phyloP scores from a whole-genome alignment of 2,888 invertebrate genomes.

The Autographa pulchrina region DNA sequence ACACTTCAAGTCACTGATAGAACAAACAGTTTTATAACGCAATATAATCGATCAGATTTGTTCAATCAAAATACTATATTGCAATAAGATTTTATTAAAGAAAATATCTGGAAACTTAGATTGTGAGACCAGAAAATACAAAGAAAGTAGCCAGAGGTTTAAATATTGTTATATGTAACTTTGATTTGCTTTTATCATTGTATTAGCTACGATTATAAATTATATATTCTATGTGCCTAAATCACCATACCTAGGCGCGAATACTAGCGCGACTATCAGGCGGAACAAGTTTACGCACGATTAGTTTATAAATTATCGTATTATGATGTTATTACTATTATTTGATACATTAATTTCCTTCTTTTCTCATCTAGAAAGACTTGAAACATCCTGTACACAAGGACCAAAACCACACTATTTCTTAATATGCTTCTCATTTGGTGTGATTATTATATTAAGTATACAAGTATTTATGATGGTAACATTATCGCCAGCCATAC shows the following conservation, averaged over 20 bases:
- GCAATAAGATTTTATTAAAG: too few species aligned
- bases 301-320: neutral
- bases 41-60: neutral
- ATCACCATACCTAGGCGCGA: neutral
- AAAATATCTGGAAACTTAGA: too few species aligned
- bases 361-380: neutral
- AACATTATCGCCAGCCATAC: too few species aligned
- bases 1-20: neutral
- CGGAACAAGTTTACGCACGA: neutral
- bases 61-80: neutral
- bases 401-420: neutral
- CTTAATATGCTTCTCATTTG: too few species aligned
- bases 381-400: neutral
- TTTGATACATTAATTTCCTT: too few species aligned
- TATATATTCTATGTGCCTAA: neutral
- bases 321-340: conserved; percentile 5
- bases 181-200: neutral
- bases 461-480: too few species aligned
- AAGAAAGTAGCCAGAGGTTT: too few species aligned
- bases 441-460: too few species aligned
- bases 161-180: neutral
- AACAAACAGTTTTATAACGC: neutral
- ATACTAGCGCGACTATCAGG: neutral
- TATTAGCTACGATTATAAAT: too few species aligned
- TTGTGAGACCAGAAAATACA: too few species aligned